Evolutionary conservation across 2,113 vertebrate genomes (phyloP), one percentile per base, ranked within the genome.

Genomic region (Notarius quadriscutis): DNA sequence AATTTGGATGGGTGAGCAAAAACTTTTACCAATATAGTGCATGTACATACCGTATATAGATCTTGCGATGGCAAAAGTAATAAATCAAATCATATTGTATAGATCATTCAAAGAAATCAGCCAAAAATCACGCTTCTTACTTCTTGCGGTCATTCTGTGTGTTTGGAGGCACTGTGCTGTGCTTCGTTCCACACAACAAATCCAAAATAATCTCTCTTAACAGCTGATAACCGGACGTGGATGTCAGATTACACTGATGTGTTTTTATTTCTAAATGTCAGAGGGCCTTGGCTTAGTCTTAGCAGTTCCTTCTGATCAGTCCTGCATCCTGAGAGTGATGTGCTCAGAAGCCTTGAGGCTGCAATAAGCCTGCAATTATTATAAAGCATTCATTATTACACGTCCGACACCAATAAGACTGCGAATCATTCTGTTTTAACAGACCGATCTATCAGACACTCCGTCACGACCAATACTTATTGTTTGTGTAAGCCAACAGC

Each of bases 401-500:
- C 17, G 0, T 11, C 78, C 18, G 11, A 27, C 78, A 80, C 41
- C n/a, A 34, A 5, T 22, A 58, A 57, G 9, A 27, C 17, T 5
- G 14, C 22, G 4, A 79, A 79, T 79, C 78, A 5, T 80, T 34
- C 34, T 10, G 58, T 58, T 60, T 57, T 1, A 74, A 48, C 71
- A 74, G 34, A 74, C 22, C 1, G 34, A 5, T 18, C 22, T 12
- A n/a, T 77, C 50, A 77, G 48, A 53, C 12, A 20, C 53, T 80
- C 25, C 55, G 34, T 80, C n/a, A 58, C 20, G 34, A 22, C 15
- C 78, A 20, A 14, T 34, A 50, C 62, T 79, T 86, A 69, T 69
- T 41, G 20, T 75, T 55, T 79, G 62, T 83, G 62, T 86, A 63
- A 82, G 25, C 25, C 80, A n/a, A 69, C 34, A 41, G 71, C 17